A percentile compares a stretch with the other conserved stretches of the same genome.
phyloP scores from a whole-genome alignment of 2,797 vertebrate genomes.

The Crenichthys baileyi region DNA sequence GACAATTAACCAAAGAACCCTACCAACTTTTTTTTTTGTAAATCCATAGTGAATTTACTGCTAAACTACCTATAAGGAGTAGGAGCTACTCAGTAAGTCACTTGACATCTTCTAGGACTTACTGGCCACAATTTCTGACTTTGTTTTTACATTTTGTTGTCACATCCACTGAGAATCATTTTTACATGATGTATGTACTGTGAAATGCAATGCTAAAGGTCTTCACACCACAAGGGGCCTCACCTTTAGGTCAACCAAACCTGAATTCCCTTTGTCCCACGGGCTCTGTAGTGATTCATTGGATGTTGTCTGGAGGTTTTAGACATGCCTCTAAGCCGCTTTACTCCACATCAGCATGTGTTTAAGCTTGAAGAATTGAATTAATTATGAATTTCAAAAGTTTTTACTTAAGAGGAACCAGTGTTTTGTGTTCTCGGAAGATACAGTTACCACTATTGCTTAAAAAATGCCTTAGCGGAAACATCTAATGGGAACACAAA shows the following conservation, averaged over 20 bases:
- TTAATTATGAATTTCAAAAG: constrained; percentile 9
- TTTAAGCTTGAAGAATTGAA: constrained; percentile 7
- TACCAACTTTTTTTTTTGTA: no score
- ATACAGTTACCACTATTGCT: background rate
- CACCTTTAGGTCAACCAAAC: background rate
- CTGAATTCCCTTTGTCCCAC: background rate
- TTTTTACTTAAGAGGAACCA: background rate
- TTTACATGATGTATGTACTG: background rate
- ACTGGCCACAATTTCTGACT: no score
- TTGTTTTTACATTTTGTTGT: no score
- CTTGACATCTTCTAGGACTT: no score
- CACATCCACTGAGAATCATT: no score
- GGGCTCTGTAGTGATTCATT: constrained; percentile 15
- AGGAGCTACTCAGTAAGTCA: no score
- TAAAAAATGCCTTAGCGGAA: background rate
- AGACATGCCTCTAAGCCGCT: background rate
- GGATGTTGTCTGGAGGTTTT: background rate
- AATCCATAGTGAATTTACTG: no score
- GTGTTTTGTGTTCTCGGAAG: background rate
- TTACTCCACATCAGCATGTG: constrained; percentile 8
- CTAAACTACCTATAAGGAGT: no score
- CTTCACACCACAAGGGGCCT: background rate
- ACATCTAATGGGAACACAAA: background rate
- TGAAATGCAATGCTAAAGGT: no score
- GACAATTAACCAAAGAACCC: no score